A percentile compares a stretch with the other conserved stretches of the same genome.
Evolutionary conservation across 2,797 vertebrate genomes (phyloP).

Genomic region (Carcharodon carcharias): DNA sequence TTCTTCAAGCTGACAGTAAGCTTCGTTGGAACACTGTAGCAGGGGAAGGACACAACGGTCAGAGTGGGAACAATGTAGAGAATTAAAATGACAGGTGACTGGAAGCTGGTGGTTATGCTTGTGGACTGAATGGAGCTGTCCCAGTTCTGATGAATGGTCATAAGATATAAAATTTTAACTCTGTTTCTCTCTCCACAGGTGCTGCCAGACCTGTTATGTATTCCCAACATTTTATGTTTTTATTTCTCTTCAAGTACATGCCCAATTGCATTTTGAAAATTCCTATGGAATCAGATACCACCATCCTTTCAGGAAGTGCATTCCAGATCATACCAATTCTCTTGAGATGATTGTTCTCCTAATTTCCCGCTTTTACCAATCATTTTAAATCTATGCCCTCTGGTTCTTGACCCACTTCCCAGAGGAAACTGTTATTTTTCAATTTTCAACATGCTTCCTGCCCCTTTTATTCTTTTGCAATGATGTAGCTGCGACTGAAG

Average conservation of each 20-base stretch:
- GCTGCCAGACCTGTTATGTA: background rate
- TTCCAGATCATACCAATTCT: background rate
- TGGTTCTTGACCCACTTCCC: background rate
- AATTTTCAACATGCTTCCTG: background rate
- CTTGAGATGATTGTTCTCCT: background rate
- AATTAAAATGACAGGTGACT: background rate
- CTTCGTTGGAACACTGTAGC: background rate
- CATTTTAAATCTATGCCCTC: background rate
- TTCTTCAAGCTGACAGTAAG: background rate
- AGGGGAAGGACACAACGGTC: background rate
- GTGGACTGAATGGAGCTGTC: background rate
- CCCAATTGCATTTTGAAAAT: background rate
- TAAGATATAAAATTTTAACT: background rate
- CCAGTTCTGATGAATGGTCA: background rate
- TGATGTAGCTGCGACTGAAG: background rate
- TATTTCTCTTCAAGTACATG: background rate
- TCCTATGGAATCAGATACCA: background rate
- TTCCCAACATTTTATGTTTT: background rate
- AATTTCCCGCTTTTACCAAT: background rate
- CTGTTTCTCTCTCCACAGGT: background rate
- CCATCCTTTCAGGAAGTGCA: background rate
- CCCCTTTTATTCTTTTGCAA: background rate
- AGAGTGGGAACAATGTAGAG: background rate
- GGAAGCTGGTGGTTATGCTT: background rate
- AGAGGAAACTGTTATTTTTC: background rate